phyloP scores from a whole-genome alignment of 2,888 invertebrate species.

The Phasia obesa region DNA sequence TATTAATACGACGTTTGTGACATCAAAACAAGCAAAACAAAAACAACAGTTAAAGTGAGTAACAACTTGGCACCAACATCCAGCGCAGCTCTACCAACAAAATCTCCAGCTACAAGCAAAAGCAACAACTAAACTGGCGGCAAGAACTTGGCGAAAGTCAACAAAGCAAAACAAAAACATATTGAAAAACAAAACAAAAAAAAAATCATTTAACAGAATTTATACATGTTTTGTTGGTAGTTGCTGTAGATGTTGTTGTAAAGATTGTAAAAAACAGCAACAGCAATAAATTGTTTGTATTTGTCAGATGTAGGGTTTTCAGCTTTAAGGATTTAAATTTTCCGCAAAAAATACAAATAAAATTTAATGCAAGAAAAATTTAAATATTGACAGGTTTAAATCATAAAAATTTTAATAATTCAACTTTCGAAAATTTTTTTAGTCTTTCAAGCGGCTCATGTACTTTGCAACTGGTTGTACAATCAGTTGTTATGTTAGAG shows the following conservation, averaged over 20 bases:
- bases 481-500: too few relatives aligned
- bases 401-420: too few relatives aligned
- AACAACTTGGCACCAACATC: constrained; percentile 22
- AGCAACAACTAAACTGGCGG: neutral
- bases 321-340: neutral
- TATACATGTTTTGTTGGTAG: constrained; percentile 26
- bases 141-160: constrained; percentile 66
- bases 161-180: constrained; percentile 42
- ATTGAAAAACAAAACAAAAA: constrained; percentile 35
- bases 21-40: constrained; percentile 6
- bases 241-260: constrained; percentile 35
- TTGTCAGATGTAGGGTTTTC: constrained; percentile 38
- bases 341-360: neutral
- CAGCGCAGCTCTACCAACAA: constrained; percentile 33
- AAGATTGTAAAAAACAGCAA: constrained; percentile 32
- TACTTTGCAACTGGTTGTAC: too few relatives aligned
- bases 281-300: constrained; percentile 29
- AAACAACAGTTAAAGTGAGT: constrained; percentile 33
- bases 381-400: too few relatives aligned
- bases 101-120: constrained; percentile 21
- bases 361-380: neutral
- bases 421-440: too few relatives aligned
- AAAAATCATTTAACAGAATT: constrained; percentile 41
- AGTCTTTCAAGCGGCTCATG: too few relatives aligned
- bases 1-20: constrained; percentile 22